Conservation (phyloP, 2,888 invertebrate genomes). For the Branchinecta sandiegonensis region DNA sequence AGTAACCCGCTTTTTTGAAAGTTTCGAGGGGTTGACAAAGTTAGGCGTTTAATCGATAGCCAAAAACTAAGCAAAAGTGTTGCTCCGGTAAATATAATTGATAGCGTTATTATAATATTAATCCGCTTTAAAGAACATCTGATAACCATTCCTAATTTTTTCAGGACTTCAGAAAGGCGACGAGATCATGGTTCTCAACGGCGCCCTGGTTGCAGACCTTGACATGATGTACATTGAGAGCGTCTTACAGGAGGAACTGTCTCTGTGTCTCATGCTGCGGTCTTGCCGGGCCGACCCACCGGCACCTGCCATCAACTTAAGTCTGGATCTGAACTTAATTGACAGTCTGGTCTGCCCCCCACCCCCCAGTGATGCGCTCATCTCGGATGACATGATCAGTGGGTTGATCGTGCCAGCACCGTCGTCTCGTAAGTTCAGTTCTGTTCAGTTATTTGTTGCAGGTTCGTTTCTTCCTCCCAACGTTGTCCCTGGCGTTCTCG, state of each 20-base stretch:
- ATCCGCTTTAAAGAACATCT: neutral
- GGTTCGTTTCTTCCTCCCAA: no score
- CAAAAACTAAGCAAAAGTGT: no score
- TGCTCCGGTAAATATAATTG: no score
- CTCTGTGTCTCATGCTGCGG: slow-evolving; percentile 92
- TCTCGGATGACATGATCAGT: slow-evolving; percentile 90
- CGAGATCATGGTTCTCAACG: slow-evolving; percentile 98
- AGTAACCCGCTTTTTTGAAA: no score
- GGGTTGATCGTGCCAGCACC: slow-evolving; percentile 93
- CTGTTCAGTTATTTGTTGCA: no score
- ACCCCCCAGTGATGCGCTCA: slow-evolving; percentile 80
- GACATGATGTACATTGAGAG: slow-evolving; percentile 99
- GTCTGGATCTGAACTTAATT: slow-evolving; percentile 73
- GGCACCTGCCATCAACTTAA: slow-evolving; percentile 35
- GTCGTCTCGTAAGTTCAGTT: slow-evolving; percentile 63
- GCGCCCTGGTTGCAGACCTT: slow-evolving; percentile 90
- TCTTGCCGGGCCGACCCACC: slow-evolving; percentile 69
- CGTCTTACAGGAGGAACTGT: slow-evolving; percentile 82
- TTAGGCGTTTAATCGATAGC: no score
- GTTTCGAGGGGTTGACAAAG: no score
- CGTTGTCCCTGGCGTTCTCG: no score
- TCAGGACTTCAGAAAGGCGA: slow-evolving; percentile 90
- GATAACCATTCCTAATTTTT: slow-evolving; percentile 22
- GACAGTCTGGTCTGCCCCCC: slow-evolving; percentile 91
- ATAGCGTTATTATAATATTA: neutral